Base-by-base conservation (phyloP, 2,797 vertebrate species). In the Tragelaphus oryx region DNA sequence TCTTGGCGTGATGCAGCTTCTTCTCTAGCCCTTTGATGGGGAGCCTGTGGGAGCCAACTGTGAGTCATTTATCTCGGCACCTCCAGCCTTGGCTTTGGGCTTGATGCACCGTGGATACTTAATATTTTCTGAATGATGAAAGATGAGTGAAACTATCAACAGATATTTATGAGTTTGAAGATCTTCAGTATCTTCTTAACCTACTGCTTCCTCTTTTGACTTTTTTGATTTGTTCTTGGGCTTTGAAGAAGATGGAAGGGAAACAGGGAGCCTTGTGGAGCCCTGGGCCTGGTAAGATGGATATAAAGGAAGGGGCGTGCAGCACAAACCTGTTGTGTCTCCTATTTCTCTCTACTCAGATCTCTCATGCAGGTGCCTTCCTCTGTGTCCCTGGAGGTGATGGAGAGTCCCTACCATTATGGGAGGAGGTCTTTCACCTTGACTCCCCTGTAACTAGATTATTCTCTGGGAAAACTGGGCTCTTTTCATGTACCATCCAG, bases 401-500 rank as follows among this genome's bases (percentile, higher is more conserved):
- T 55, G 13, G 7, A 33, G 87, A 76, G 30, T 54, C 18, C 37
- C 59, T 76, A 11, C 16, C 60, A 14, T 33, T 55, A 14, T 24
- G 87, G 50, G 14, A 79, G 71, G 10, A 65, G 13, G 41, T 4
- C 20, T 76, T 80, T 93, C 83, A 76, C 44, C 57, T 37, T 33
- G 1, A 88, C 8, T 41, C 26, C 60, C 30, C 16, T 65, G 14
- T 75, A 65, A 54, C 68, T 26, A 37, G 41, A 52, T 71, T 46
- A 80, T 87, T 81, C 71, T n/a, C 62, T 17, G 75, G 80, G 54
- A 91, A 88, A 95, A 91, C 28, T 24, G 33, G 14, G n/a, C 48
- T 62, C 68, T 89, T 87, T 94, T 93, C 84, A 76, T 71, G 37
- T 95, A 68, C 12, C 50, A 16, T 46, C 41, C 33, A 82, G 80